phyloP scores from a whole-genome alignment of 2,113 vertebrate species.

The Hucho hucho region DNA sequence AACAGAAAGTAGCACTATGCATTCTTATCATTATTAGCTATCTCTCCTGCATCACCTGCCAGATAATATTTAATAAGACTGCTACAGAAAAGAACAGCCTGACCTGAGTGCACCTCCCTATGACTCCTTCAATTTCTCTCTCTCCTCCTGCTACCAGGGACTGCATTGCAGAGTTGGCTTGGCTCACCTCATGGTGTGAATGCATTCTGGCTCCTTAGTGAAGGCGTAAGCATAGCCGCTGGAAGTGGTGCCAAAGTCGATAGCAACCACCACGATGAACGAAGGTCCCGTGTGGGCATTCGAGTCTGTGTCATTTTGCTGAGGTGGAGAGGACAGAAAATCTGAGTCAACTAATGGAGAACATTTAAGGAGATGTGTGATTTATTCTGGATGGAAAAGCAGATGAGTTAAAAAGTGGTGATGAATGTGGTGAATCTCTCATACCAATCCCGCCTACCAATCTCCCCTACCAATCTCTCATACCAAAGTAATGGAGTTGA shows the following conservation, averaged over 20 bases:
- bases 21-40: background rate
- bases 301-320: constrained; percentile 84
- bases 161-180: constrained; percentile 49
- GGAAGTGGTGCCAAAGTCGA: constrained; percentile 97
- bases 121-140: background rate
- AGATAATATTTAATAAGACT: background rate
- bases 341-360: no score
- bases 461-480: no score
- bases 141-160: background rate
- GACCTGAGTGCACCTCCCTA: background rate
- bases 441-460: no score
- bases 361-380: no score
- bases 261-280: constrained; percentile 92
- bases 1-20: background rate
- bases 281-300: constrained; percentile 78
- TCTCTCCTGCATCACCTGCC: background rate
- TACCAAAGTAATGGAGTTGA: no score
- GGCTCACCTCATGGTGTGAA: constrained; percentile 96
- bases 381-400: no score
- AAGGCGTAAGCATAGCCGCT: constrained; percentile 98
- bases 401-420: no score
- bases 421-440: no score
- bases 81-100: background rate
- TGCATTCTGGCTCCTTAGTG: constrained; percentile 95
- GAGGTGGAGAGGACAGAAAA: constrained; percentile 10